phyloP scores from a whole-genome alignment of 2,113 vertebrate species.

The Zosterops pallidus region DNA sequence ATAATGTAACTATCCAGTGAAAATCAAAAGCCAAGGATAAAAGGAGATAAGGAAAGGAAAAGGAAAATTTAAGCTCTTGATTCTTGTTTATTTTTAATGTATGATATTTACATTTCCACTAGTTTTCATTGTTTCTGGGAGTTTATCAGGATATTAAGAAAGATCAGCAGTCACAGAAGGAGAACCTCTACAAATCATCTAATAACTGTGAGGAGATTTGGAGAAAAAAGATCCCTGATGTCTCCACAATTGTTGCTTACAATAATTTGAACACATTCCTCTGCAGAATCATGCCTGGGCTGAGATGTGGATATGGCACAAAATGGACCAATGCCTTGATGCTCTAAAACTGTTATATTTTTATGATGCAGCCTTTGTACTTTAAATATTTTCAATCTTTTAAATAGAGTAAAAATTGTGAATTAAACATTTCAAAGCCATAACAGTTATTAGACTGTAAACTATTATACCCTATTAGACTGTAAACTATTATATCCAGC shows the following conservation, averaged over 20 bases:
- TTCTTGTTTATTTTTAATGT: neutral
- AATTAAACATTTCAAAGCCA: neutral
- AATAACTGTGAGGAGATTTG: neutral
- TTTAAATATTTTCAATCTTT: neutral
- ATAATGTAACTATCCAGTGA: neutral
- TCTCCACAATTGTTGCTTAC: neutral
- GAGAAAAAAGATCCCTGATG: neutral
- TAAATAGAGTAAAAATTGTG: neutral
- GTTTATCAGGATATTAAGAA: neutral
- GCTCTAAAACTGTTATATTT: neutral
- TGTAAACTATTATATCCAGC: neutral
- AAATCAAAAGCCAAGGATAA: neutral
- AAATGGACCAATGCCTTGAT: neutral
- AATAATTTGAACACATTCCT: neutral
- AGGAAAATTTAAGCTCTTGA: neutral
- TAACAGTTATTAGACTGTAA: neutral
- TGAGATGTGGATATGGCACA: neutral
- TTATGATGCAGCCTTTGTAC: neutral
- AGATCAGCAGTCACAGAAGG: neutral
- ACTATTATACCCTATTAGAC: neutral
- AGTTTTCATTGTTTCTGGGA: neutral
- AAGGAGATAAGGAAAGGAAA: neutral
- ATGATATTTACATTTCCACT: neutral
- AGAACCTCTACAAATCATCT: neutral
- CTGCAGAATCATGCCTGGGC: neutral